phyloP scores from a whole-genome alignment of 2,888 invertebrate species.

The Steinernema scapterisci region DNA sequence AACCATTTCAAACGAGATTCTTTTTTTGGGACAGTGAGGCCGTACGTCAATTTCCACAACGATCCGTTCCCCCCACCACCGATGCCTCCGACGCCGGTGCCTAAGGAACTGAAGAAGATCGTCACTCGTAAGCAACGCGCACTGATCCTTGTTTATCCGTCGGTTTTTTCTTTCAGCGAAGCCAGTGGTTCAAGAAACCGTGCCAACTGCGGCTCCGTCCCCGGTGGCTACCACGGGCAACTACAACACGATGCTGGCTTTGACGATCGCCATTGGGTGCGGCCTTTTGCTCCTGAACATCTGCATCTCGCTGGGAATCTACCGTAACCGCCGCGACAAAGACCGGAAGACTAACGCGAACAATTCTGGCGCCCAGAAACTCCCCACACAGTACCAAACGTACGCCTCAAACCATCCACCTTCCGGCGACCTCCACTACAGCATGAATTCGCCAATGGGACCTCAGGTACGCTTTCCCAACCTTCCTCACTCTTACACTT shows the following conservation, averaged over 20 bases:
- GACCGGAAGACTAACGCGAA: constrained; percentile 42
- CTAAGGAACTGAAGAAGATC: constrained; percentile 40
- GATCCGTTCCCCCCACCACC: constrained; percentile 66
- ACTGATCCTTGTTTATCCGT: too few relatives aligned
- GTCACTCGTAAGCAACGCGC: constrained; percentile 46
- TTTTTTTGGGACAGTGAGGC: constrained; percentile 64
- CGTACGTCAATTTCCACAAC: constrained; percentile 56
- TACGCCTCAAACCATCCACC: constrained; percentile 56
- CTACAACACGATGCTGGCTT: constrained; percentile 46
- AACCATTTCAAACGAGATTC: constrained; percentile 60
- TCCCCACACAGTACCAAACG: constrained; percentile 52
- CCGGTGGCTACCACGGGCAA: constrained; percentile 40
- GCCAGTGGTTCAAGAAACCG: constrained; percentile 31
- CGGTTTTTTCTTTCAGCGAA: constrained; percentile 18
- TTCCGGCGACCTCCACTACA: constrained; percentile 54
- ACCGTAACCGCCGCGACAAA: constrained; percentile 53
- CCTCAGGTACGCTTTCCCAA: constrained; percentile 38
- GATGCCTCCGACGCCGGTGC: constrained; percentile 62
- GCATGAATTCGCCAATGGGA: constrained; percentile 59
- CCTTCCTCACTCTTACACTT: constrained; percentile 29
- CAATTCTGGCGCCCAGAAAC: constrained; percentile 27
- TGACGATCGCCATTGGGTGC: constrained; percentile 61
- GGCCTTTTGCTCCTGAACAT: constrained; percentile 63
- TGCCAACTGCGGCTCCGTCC: constrained; percentile 34
- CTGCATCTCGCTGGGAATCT: constrained; percentile 59